Base-by-base conservation (phyloP, 2,113 vertebrate genomes). In the Oryzias celebensis region DNA sequence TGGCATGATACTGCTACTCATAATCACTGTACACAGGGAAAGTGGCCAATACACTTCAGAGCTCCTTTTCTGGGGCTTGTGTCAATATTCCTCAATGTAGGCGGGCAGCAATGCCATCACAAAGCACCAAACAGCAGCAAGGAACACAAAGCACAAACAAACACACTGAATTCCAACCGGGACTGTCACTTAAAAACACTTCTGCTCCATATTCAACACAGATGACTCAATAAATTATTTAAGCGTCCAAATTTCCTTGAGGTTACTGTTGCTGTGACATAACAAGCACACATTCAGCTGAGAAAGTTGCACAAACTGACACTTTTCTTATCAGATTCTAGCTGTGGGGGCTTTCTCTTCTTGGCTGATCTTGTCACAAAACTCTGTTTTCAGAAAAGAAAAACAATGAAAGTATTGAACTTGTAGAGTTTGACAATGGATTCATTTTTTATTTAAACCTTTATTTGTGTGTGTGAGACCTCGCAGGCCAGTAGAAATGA, bases 31-130 rank as follows among this genome's bases (percentile, higher is more conserved):
- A 84, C 79, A 78, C 78, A 62, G 68, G 79, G 69, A 85, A 89
- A 71, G 75, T 87, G 89, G 85, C 88, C 87, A 88, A 83, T 78
- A 71, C 76, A 50, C 83, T 91, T 87, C 87, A 79, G 78, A 85
- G 81, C 81, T 84, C 57, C 78, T 89, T 84, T 86, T 88, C 88
- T 87, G 68, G 56, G 47, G 50, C 68, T 77, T 87, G 82, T 85
- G 85, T 89, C 85, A 87, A 89, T 87, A 88, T 69, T 62, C 62
- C 77, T 80, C 65, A 57, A 60, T 71, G 75, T 56, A 55, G 75
- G 68, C 26, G 50, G 61, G 22, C 53, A 60, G 71, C 15, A 82
- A 84, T 80, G 77, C 71, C 81, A 80, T 78, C 84, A 50, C 64
- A 62, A 24, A 12, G 28, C 66, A 76, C 54, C 58, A 65, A 63